phyloP scores from a whole-genome alignment of 2,797 vertebrate species.

The Clarias laeviceps region DNA sequence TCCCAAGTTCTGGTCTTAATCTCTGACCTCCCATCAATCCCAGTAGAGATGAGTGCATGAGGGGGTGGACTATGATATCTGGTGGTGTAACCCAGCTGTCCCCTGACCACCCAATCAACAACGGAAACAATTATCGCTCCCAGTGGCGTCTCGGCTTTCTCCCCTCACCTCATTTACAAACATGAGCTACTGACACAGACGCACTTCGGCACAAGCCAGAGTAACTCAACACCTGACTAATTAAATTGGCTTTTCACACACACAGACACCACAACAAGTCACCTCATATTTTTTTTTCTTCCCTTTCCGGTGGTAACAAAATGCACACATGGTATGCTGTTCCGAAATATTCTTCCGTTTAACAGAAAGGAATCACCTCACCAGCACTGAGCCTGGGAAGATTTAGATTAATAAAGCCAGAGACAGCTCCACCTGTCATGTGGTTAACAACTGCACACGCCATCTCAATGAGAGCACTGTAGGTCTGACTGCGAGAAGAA shows the following conservation, averaged over 20 bases:
- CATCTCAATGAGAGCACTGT: slow-evolving; percentile 21
- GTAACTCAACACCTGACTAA: slow-evolving; percentile 54
- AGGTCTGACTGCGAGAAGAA: slow-evolving; percentile 27
- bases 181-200: slow-evolving; percentile 50
- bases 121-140: slow-evolving; percentile 53
- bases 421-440: slow-evolving; percentile 24
- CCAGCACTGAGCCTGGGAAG: not conserved
- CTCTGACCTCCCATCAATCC: slow-evolving; percentile 3
- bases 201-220: slow-evolving; percentile 16
- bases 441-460: slow-evolving; percentile 30
- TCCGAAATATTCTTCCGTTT: slow-evolving; percentile 23
- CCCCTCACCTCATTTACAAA: slow-evolving; percentile 52
- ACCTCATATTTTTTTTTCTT: not conserved
- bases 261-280: slow-evolving; percentile 21
- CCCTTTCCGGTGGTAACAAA: slow-evolving; percentile 26
- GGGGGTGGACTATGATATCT: slow-evolving; percentile 16
- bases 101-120: slow-evolving; percentile 49
- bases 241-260: slow-evolving; percentile 35
- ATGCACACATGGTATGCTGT: not conserved
- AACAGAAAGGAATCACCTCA: not conserved
- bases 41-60: not conserved
- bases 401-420: slow-evolving; percentile 31
- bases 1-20: not conserved
- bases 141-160: slow-evolving; percentile 46
- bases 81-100: slow-evolving; percentile 45